A percentile compares a stretch with the other conserved stretches of the same genome.
Conservation (phyloP, 2,113 vertebrate species). For the Paramisgurnus dabryanus region DNA sequence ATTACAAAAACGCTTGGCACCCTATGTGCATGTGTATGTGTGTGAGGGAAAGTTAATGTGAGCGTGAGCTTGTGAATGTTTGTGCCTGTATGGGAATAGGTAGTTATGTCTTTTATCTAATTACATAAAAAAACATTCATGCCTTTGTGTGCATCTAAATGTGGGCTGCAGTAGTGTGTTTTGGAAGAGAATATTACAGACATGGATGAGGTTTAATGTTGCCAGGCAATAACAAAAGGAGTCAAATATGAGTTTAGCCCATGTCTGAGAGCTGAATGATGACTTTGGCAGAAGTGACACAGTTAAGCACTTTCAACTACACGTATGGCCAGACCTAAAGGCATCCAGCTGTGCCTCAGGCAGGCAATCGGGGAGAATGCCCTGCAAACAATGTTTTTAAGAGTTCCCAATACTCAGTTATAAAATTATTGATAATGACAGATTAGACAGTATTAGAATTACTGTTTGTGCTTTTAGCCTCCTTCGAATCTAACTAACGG, state of each 20-base stretch:
- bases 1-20: slow-evolving; percentile 68
- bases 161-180: slow-evolving; percentile 8
- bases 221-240: slow-evolving; percentile 62
- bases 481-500: neutral
- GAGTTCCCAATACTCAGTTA: neutral
- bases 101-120: too few relatives aligned
- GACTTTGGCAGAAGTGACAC: slow-evolving; percentile 67
- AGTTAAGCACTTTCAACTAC: slow-evolving; percentile 69
- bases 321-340: slow-evolving; percentile 72
- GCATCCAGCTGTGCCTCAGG: slow-evolving; percentile 70
- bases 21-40: slow-evolving; percentile 45
- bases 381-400: slow-evolving; percentile 15
- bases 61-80: slow-evolving; percentile 25
- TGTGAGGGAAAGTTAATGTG: slow-evolving; percentile 32
- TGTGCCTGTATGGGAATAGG: slow-evolving; percentile 22
- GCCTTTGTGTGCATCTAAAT: neutral
- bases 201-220: slow-evolving; percentile 57
- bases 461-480: neutral
- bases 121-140: neutral
- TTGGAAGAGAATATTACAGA: slow-evolving; percentile 49
- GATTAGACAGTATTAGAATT: neutral
- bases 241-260: slow-evolving; percentile 67
- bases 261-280: slow-evolving; percentile 71
- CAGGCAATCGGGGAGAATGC: slow-evolving; percentile 41
- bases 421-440: neutral